A percentile compares a stretch with the other conserved stretches of the same genome.
phyloP scores from a whole-genome alignment of 2,113 vertebrate genomes.

The Myiozetetes cayanensis region DNA sequence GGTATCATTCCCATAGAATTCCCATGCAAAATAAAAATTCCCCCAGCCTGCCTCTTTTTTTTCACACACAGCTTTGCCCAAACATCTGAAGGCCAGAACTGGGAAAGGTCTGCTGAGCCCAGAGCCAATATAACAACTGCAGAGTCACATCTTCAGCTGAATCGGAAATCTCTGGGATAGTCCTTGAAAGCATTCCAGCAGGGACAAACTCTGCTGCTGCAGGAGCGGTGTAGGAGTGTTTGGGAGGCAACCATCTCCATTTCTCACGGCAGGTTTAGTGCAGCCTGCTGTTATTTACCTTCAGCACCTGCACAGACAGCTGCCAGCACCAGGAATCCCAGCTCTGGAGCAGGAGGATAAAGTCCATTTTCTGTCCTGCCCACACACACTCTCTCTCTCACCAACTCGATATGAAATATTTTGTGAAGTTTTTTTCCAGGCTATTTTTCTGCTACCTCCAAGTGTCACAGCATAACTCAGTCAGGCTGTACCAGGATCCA shows the following conservation, averaged over 20 bases:
- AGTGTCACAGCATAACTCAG: constrained; percentile 74
- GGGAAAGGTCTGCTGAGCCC: background rate
- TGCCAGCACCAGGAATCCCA: background rate
- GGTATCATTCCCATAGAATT: background rate
- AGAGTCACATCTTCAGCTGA: background rate
- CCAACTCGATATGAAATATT: constrained; percentile 45
- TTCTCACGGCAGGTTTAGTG: background rate
- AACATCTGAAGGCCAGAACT: background rate
- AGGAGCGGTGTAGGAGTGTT: background rate
- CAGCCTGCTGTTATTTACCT: background rate
- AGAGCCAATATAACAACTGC: background rate
- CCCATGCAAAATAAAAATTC: background rate
- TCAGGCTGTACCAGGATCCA: constrained; percentile 79
- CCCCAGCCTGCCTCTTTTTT: background rate
- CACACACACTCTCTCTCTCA: background rate
- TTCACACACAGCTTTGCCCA: background rate
- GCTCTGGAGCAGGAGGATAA: background rate
- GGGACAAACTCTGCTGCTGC: background rate
- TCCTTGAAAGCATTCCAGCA: background rate
- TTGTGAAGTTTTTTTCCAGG: constrained; percentile 55
- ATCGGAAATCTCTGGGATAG: background rate
- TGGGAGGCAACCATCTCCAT: background rate
- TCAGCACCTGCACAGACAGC: background rate
- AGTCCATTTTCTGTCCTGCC: background rate
- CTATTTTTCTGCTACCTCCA: constrained; percentile 67